Evolutionary conservation across 1,140 invertebrate genomes (phyloP), one percentile per base, ranked within the genome.

Genomic region (Solen grandis): DNA sequence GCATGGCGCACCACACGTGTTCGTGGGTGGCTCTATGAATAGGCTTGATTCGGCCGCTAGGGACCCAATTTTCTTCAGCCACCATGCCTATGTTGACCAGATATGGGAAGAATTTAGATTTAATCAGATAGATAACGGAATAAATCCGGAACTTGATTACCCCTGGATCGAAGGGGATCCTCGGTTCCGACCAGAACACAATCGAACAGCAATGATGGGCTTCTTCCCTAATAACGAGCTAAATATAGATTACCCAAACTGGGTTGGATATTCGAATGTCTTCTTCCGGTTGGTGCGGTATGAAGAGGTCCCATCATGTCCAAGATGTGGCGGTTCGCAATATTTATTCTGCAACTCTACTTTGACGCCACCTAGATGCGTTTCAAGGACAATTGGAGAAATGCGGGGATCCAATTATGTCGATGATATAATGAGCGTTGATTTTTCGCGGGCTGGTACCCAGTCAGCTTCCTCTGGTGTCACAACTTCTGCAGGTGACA

Each of bases 31-130:
- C 0, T 59, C 70, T 27, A 89, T 90, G 86, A 81, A 57, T 16
- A 54, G 73, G 36, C 46, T 90, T 22, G 72, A 85, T n/a, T 89
- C 86, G 2, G 84, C 90, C 10, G 69, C 91, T 29, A 90, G 88
- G 60, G 93, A 93, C 80, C 89, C 89, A 0, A 80, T 91, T 19
- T 92, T 92, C 82, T 93, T 91, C 82, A 77, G 90, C 69, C 91
- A 92, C 79, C 93, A 93, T 79, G 74, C 84, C 38, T 92, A 89
- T 78, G 85, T 93, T 19, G 92, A 93, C 83, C 85, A 86, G 57
- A 77, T 90, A 16, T 89, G 87, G 87, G 84, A 89, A 59, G 29
- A 81, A 46, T 90, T 89, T 60, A 62, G 86, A 59, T 14, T 74
- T 14, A 85, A 85, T 19, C 85, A 88, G 68, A 82, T 84, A 8